These are phyloP conservation scores for Porites cylindrica DNA, from an alignment of 92 coral and sea anemone genomes.

Conservation along the genomic window DNA sequence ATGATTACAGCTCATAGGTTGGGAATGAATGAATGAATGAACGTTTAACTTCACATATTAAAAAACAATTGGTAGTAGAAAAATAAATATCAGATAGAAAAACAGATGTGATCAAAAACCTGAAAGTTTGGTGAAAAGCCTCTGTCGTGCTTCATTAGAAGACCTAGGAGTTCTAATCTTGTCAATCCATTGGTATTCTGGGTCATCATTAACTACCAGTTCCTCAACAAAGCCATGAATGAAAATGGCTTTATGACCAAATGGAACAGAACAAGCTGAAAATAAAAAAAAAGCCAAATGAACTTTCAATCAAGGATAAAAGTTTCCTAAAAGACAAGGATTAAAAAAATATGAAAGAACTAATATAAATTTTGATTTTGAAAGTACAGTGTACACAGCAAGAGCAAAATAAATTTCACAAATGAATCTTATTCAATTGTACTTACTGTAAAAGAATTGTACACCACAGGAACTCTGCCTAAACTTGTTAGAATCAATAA, in stretches of 20 bases:
- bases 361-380: too few relatives aligned
- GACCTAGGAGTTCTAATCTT: slow-evolving; percentile 98
- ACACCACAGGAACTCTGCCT: slow-evolving; percentile 99
- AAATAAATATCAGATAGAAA: too few relatives aligned
- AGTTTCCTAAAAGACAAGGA: too few relatives aligned
- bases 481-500: slow-evolving; percentile 95
- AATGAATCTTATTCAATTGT: background rate
- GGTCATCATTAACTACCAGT: slow-evolving; percentile 98
- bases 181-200: slow-evolving; percentile 99
- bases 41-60: too few relatives aligned
- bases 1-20: too few relatives aligned
- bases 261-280: slow-evolving; percentile 90
- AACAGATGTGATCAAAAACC: slow-evolving; percentile 55
- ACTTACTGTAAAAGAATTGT: slow-evolving; percentile 95
- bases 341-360: too few relatives aligned
- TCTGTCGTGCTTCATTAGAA: slow-evolving; percentile 95
- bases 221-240: slow-evolving; percentile 98
- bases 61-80: too few relatives aligned
- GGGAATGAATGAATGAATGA: too few relatives aligned
- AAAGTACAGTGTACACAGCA: too few relatives aligned
- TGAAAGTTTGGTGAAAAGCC: slow-evolving; percentile 95
- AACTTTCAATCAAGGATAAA: too few relatives aligned
- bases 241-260: slow-evolving; percentile 78
- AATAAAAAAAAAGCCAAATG: background rate
- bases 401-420: too few relatives aligned